Evolutionary conservation across 2,888 invertebrate species (phyloP).

Genomic region (Leptopterna dolabrata): DNA sequence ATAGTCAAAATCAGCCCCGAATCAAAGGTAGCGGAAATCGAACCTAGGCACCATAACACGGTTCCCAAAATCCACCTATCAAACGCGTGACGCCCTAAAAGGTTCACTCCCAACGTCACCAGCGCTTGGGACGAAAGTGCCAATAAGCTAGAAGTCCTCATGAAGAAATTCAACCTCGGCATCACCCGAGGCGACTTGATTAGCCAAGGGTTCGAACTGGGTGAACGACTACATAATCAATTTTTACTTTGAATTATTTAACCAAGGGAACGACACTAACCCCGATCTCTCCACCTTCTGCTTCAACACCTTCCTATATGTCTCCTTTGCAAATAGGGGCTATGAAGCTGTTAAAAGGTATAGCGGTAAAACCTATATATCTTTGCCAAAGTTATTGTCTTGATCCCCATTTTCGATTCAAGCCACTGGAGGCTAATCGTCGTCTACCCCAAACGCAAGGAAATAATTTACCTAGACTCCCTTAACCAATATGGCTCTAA

Average conservation of each 20-base stretch:
- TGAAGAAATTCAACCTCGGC: neutral
- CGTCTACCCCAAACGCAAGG: neutral
- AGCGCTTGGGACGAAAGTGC: neutral
- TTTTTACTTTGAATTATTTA: neutral
- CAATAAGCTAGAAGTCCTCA: neutral
- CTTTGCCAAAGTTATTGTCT: neutral
- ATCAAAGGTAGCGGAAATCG: neutral
- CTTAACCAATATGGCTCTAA: neutral
- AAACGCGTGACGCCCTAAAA: neutral
- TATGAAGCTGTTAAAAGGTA: conserved; percentile 6
- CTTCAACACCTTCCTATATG: conserved; percentile 22
- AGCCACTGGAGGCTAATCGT: conserved; percentile 18
- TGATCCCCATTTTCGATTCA: conserved; percentile 8
- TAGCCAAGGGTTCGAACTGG: conserved; percentile 1
- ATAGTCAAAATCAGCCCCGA: neutral
- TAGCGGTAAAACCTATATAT: neutral
- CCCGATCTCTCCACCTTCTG: neutral
- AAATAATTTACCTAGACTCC: conserved; percentile 13
- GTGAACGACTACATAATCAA: conserved; percentile 5
- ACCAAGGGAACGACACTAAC: neutral
- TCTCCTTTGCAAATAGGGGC: neutral
- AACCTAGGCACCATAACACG: conserved; percentile 36
- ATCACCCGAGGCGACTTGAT: conserved; percentile 14
- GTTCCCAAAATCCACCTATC: neutral
- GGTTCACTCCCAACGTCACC: neutral